Evolutionary conservation across 1,140 invertebrate genomes (phyloP), one percentile per base, ranked within the genome.

Genomic region (Sipha flava): DNA sequence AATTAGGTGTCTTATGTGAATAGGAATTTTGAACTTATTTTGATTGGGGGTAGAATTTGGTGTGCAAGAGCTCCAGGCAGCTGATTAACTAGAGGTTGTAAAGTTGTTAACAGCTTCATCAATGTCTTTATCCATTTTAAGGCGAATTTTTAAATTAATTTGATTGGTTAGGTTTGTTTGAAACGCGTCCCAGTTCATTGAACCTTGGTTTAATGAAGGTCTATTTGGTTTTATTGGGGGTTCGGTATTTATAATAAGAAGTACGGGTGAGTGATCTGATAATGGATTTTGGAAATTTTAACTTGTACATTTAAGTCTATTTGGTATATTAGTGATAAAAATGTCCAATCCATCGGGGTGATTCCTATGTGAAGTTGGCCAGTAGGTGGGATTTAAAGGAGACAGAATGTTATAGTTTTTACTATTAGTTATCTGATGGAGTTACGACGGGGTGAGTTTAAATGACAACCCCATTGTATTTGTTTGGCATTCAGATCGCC

Each of bases 401-500:
- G 77, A 23, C 23, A 26, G 6, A 34, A 47, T 29, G 5, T 10
- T 21, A 40, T 26, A 40, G 6, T 75, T 75, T 29, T 29, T 34
- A 31, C 4, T 29, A 14, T 34, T 57, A 12, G 31, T 62, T 23
- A 40, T 49, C 14, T 37, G 23, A 34, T 37, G 12, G 31, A 54
- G 59, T 21, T 54, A 31, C 77, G 52, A 34, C 26, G 10, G 12
- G 49, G 2, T 26, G 52, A 37, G 29, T 26, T 79, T 7, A 31
- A 34, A 31, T 34, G 37, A 29, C 34, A 75, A 14, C 23, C 26
- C 72, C 72, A 75, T 9, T 26, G 23, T 14, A 40, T 59, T 26
- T 79, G 52, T 18, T 79, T 59, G 3, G 77, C 52, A 40, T 79
- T 79, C 3, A 52, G 54, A 40, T 79, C 77, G 18, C 54, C 77